These are phyloP conservation scores for Drosophila pegasa DNA, from an alignment of 2,888 invertebrate species.

Conservation along the genomic window DNA sequence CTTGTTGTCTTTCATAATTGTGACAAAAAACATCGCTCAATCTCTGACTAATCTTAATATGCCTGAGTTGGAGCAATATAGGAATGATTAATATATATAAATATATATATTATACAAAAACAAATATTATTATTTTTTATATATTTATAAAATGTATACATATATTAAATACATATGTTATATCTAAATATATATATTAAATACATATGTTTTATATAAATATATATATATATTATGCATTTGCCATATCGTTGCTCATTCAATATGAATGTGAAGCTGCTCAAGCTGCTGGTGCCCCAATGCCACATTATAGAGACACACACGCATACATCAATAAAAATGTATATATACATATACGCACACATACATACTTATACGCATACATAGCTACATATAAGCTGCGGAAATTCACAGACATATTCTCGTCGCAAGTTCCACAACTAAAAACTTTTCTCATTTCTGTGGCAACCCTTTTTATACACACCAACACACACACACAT, in stretches of 20 bases:
- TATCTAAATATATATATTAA: neutral
- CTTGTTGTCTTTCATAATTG: neutral
- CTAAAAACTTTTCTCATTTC: constrained; percentile 69
- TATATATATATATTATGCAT: constrained; percentile 1
- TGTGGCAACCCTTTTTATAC: constrained; percentile 42
- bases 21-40: neutral
- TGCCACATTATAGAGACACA: constrained; percentile 7
- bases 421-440: constrained; percentile 30
- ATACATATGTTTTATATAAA: too few species aligned
- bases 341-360: neutral
- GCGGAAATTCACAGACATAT: constrained; percentile 34
- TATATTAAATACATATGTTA: too few species aligned
- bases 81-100: too few species aligned
- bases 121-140: too few species aligned
- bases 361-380: neutral
- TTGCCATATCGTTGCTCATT: constrained; percentile 6
- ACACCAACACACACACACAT: neutral
- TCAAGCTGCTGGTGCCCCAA: constrained; percentile 17
- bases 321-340: too few species aligned
- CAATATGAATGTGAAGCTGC: constrained; percentile 7
- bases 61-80: neutral
- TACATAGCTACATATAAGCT: constrained; percentile 8
- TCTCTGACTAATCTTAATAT: neutral
- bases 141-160: neutral
- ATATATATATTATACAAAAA: too few species aligned